Evolutionary conservation across 2,888 invertebrate species (phyloP), one percentile per base, ranked within the genome.

Genomic region (Sminthurinus aureus): DNA sequence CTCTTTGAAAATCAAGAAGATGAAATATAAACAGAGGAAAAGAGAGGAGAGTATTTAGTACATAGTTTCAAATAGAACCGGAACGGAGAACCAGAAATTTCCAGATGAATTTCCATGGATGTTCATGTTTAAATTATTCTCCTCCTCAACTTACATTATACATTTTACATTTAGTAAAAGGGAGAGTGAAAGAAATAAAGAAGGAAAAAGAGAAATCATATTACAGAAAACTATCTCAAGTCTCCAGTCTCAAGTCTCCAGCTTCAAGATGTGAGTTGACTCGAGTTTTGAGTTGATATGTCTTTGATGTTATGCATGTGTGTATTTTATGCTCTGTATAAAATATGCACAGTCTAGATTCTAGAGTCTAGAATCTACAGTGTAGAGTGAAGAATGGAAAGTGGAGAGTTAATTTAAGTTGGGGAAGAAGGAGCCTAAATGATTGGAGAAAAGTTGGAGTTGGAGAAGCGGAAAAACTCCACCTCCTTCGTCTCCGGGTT

Each of bases 391-490:
- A 64, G n/a, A n/a, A n/a, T n/a, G n/a, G n/a, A n/a, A n/a, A 51
- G n/a, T 20, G 24, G 78, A 64, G 78, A 64, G 78, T 52, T 64
- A 64, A 78, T 78, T 38, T 38, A 64, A 67, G 66, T 79, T 51
- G 51, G 79, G 26, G 24, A 69, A 79, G 38, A 38, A 79, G 69
- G 69, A 69, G 69, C 64, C 52, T 26, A 20, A 75, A 50, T 66
- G 87, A 87, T 87, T 87, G 87, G 87, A 87, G 87, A 87, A 87
- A 87, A 87, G 85, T 86, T 83, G 83, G 67, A 77, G 8, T 66
- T 76, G 66, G 50, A 80, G 74, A 74, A 73, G 79, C 73, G 85
- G 85, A 86, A 85, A 85, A 87, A 87, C 87, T 87, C 87, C 87
- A 87, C 87, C 87, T 80, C 80, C 79, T 50, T 24, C 51, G 80